These are phyloP conservation scores for Philaenus spumarius DNA, from an alignment of 1,140 invertebrate species.

Conservation along the genomic window DNA sequence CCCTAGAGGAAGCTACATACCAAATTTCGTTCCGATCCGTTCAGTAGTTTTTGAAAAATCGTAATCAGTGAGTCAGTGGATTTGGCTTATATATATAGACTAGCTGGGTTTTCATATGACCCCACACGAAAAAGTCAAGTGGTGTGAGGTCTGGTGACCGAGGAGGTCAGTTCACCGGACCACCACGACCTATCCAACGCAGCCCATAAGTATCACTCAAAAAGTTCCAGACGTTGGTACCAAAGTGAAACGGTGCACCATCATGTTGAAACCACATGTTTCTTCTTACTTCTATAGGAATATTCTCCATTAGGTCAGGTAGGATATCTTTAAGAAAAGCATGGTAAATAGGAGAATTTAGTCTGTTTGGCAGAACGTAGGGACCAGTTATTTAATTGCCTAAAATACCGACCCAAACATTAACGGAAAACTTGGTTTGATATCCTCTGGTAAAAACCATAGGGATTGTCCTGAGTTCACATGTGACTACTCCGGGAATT, in stretches of 20 bases:
- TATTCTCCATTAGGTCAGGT: constrained; percentile 24
- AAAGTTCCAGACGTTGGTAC: constrained; percentile 15
- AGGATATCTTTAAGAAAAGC: constrained; percentile 22
- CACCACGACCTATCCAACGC: constrained; percentile 27
- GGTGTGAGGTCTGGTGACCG: constrained; percentile 27
- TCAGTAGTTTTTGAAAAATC: too few species aligned
- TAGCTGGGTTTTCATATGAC: too few species aligned
- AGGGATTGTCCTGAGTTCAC: too few species aligned
- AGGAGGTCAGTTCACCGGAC: constrained; percentile 22
- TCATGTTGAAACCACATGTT: constrained; percentile 35
- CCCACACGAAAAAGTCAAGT: too few species aligned
- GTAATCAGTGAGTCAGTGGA: too few species aligned
- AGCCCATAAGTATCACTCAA: constrained; percentile 24
- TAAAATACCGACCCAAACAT: constrained; percentile 23
- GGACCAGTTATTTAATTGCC: constrained; percentile 38
- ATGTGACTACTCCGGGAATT: too few species aligned
- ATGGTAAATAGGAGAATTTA: constrained; percentile 18
- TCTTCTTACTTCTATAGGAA: constrained; percentile 20
- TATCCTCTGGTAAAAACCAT: constrained; percentile 6
- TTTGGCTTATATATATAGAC: too few species aligned
- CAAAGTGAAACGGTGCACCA: constrained; percentile 25
- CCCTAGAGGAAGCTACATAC: too few species aligned
- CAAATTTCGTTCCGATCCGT: too few species aligned
- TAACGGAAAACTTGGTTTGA: constrained; percentile 23
- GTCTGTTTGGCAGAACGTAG: constrained; percentile 31